phyloP scores from a whole-genome alignment of 2,888 invertebrate species.

The Liodrosophila aerea region DNA sequence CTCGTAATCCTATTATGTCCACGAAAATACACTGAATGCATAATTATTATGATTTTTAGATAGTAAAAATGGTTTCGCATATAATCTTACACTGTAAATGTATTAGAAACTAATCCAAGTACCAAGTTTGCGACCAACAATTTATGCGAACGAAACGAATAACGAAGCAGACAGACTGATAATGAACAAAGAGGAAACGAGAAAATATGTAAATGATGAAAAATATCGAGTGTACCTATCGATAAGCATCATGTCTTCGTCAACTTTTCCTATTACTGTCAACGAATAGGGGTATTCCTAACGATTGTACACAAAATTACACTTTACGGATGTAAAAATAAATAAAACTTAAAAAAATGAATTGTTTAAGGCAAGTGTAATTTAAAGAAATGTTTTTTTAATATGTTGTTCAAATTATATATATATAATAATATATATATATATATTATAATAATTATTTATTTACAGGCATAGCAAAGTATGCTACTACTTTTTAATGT shows the following conservation, averaged over 20 bases:
- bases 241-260: slow-evolving; percentile 14
- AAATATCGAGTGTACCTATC: slow-evolving; percentile 37
- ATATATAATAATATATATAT: too few relatives aligned
- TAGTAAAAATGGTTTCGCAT: slow-evolving; percentile 6
- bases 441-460: too few relatives aligned
- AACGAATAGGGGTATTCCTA: too few relatives aligned
- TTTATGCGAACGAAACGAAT: slow-evolving; percentile 45
- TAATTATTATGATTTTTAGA: slow-evolving; percentile 18
- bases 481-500: too few relatives aligned
- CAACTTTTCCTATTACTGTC: too few relatives aligned
- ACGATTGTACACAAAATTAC: too few relatives aligned
- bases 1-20: slow-evolving; percentile 18
- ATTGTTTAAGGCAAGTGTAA: too few relatives aligned
- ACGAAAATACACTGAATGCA: slow-evolving; percentile 5
- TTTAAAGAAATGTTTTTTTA: too few relatives aligned
- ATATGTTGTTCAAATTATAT: too few relatives aligned
- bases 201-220: slow-evolving; percentile 31
- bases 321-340: too few relatives aligned
- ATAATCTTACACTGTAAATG: slow-evolving; percentile 24
- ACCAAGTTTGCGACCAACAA: slow-evolving; percentile 40
- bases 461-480: too few relatives aligned
- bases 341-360: too few relatives aligned
- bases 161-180: slow-evolving; percentile 51
- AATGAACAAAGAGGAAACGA: slow-evolving; percentile 43
- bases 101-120: slow-evolving; percentile 31